Percentiles rank a stretch among this genome's conserved stretches.
These are phyloP conservation scores for Bombyx mandarina DNA, from an alignment of 1,140 invertebrate genomes.

Conservation along the genomic window DNA sequence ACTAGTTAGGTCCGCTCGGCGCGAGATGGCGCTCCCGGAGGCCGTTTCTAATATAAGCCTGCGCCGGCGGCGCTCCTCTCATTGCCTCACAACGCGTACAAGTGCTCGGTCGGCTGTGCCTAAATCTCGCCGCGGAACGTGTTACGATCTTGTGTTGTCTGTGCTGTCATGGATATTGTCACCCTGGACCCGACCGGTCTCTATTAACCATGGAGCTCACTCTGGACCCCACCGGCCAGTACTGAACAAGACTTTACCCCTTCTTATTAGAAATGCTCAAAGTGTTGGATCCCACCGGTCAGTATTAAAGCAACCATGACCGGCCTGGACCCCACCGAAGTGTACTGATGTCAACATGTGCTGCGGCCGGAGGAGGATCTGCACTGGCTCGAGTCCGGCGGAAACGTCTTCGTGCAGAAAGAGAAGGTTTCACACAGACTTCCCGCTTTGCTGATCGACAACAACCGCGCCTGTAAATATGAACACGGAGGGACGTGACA, in stretches of 20 bases:
- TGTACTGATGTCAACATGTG: slow-evolving; percentile 63
- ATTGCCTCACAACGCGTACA: slow-evolving; percentile 40
- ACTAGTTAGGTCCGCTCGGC: slow-evolving; percentile 40
- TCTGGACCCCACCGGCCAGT: slow-evolving; percentile 58
- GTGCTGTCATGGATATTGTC: slow-evolving; percentile 59
- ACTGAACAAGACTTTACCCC: slow-evolving; percentile 25
- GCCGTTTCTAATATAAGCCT: slow-evolving; percentile 52
- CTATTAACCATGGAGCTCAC: slow-evolving; percentile 56
- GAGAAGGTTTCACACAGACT: slow-evolving; percentile 34
- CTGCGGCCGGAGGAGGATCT: slow-evolving; percentile 53
- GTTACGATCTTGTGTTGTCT: slow-evolving; percentile 51
- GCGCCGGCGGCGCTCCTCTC: slow-evolving; percentile 33
- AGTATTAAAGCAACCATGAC: slow-evolving; percentile 57
- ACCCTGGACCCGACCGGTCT: slow-evolving; percentile 62
- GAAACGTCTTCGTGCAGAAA: slow-evolving; percentile 64
- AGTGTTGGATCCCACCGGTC: slow-evolving; percentile 56
- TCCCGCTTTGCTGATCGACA: slow-evolving; percentile 28
- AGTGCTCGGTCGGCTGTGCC: slow-evolving; percentile 35
- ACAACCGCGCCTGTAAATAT: slow-evolving; percentile 53
- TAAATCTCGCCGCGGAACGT: slow-evolving; percentile 27
- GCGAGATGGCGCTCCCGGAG: slow-evolving; percentile 42
- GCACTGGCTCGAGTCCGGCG: slow-evolving; percentile 51
- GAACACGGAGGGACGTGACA: slow-evolving; percentile 48
- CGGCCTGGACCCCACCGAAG: slow-evolving; percentile 60
- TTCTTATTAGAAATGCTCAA: slow-evolving; percentile 30